These are phyloP conservation scores for Brachionus asplanchnoidis DNA, from an alignment of 1,140 invertebrate species.

Conservation along the genomic window DNA sequence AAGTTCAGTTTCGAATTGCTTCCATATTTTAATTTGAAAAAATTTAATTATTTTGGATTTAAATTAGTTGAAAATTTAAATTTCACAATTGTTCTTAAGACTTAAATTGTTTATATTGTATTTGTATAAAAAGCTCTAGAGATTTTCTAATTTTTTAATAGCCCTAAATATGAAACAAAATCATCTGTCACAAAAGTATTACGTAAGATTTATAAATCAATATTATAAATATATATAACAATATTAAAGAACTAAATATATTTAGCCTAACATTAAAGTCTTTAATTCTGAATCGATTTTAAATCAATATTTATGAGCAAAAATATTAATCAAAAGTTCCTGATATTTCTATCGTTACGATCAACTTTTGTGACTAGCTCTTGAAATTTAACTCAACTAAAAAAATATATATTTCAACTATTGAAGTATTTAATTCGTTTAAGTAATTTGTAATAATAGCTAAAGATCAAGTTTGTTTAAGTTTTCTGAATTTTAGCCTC, in stretches of 20 bases:
- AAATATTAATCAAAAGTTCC: background rate
- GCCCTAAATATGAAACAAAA: background rate
- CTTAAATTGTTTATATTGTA: background rate
- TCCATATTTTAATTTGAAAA: background rate
- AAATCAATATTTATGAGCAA: background rate
- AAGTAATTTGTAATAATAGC: conserved; percentile 10
- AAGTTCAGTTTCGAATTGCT: too few relatives aligned
- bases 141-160: background rate
- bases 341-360: conserved; percentile 31
- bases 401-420: background rate
- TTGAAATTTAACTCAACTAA: background rate
- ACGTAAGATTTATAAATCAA: background rate
- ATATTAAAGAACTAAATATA: background rate
- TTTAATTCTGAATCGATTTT: background rate
- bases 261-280: background rate
- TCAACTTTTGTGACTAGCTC: background rate
- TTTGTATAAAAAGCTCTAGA: background rate
- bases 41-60: background rate
- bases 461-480: conserved; percentile 12
- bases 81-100: background rate
- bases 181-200: background rate
- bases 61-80: background rate
- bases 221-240: background rate
- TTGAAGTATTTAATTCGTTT: conserved; percentile 25
- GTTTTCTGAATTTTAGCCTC: background rate